Evolutionary conservation across 2,797 vertebrate genomes (phyloP), one percentile per base, ranked within the genome.

Genomic region (Lepidocolaptes lacrymiger): DNA sequence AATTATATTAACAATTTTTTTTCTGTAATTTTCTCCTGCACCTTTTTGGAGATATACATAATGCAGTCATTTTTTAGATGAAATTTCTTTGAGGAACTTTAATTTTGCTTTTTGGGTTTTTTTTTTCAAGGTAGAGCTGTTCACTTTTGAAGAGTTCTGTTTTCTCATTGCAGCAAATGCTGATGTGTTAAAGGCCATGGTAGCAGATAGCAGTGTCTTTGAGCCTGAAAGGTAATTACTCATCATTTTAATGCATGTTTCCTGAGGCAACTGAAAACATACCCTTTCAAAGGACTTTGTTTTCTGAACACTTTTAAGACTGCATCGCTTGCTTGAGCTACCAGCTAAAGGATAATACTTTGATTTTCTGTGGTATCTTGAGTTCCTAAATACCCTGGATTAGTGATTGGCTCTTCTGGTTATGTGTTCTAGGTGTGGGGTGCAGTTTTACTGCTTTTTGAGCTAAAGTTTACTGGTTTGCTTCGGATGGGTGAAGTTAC

Each of bases 111-210:
- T 58, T 83, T 96, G 56, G 9, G 68, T 73, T 6, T 9, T 66
- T 81, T 81, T 67, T 41, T 9, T 49, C 0, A 94, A 92, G 69
- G 66, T 85, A 87, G 61, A 80, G 30, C 26, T 0, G 4, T 80
- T 71, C 84, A 66, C 36, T 95, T 93, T 32, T 95, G 86, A 94
- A 95, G 75, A 88, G 24, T 80, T 95, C 46, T 94, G 6, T 94
- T 91, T 97, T 85, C 78, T 86, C 91, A 74, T 93, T 94, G 71
- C 97, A 99, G 99, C 99, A 43, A 99, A 99, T 97, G 98, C 98
- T 2, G 99, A 99, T 91, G 98, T 99, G 67, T 98, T 99, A 93
- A 99, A 99, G 91, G 99, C 99, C 94, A 99, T 99, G 99, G 95
- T 99, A 77, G 95, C 98, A 68, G 98, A 99, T 26, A 98, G 98